Evolutionary conservation across 2,888 invertebrate species (phyloP).

Genomic region (Rotaria magnacalcarata): DNA sequence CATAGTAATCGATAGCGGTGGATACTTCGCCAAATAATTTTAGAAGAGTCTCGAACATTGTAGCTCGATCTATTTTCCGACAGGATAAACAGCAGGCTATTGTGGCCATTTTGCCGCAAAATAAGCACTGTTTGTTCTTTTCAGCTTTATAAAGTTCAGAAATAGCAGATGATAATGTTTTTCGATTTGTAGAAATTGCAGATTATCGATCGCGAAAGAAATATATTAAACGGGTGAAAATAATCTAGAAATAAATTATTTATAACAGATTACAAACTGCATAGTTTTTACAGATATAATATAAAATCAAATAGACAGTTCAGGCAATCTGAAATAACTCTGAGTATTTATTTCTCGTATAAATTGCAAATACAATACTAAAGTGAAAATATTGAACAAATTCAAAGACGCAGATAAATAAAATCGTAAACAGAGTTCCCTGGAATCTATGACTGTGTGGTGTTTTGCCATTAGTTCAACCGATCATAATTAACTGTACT

Average conservation of each 20-base stretch:
- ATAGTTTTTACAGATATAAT: neutral
- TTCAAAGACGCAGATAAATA: too few species aligned
- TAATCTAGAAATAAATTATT: neutral
- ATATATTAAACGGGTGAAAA: neutral
- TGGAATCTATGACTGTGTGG: too few species aligned
- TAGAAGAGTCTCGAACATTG: neutral
- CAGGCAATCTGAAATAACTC: neutral
- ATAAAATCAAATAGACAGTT: too few species aligned
- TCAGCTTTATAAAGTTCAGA: neutral
- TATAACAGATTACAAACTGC: neutral
- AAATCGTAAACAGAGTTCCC: too few species aligned
- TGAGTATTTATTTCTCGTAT: too few species aligned
- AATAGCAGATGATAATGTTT: neutral
- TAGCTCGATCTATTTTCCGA: neutral
- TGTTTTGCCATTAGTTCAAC: too few species aligned
- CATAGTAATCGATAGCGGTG: neutral
- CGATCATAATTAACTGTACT: neutral
- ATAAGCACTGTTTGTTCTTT: neutral
- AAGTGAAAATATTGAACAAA: too few species aligned
- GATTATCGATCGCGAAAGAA: neutral
- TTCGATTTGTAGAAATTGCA: neutral
- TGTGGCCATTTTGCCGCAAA: neutral
- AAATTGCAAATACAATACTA: too few species aligned
- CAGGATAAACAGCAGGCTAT: neutral
- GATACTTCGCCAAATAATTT: neutral